Evolutionary conservation across 2,797 vertebrate genomes (phyloP).

Genomic region (Oryzias dopingdopingensis): DNA sequence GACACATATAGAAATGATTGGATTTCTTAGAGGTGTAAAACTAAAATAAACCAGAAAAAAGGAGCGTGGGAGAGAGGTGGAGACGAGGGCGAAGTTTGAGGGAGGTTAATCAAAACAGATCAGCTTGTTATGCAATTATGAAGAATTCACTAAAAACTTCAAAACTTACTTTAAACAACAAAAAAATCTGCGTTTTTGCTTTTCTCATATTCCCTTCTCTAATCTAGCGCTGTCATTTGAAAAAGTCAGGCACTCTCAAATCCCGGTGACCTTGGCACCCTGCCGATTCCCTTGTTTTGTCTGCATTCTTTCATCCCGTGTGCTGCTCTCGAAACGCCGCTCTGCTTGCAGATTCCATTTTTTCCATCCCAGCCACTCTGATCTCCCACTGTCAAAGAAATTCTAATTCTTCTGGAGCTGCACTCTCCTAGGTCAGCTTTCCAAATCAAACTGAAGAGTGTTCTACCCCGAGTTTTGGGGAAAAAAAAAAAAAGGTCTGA

Average conservation of each 20-base stretch:
- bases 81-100: slow-evolving; percentile 6
- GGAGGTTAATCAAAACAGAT: slow-evolving; percentile 15
- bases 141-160: neutral
- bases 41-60: slow-evolving; percentile 9
- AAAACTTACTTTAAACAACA: neutral
- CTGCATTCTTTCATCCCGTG: slow-evolving; percentile 54
- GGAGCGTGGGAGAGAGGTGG: slow-evolving; percentile 10
- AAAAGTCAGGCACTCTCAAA: slow-evolving; percentile 36
- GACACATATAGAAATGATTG: slow-evolving; percentile 77
- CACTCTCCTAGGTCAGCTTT: slow-evolving; percentile 31
- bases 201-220: slow-evolving; percentile 6
- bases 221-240: slow-evolving; percentile 2
- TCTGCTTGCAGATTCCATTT: slow-evolving; percentile 33
- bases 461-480: slow-evolving; percentile 17
- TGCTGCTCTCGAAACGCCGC: slow-evolving; percentile 24
- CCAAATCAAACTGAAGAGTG: slow-evolving; percentile 20
- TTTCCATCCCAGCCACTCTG: slow-evolving; percentile 38
- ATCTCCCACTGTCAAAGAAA: slow-evolving; percentile 58
- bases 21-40: slow-evolving; percentile 66
- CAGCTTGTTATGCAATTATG: slow-evolving; percentile 6
- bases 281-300: slow-evolving; percentile 63
- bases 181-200: slow-evolving; percentile 3
- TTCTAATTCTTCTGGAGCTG: slow-evolving; percentile 41
- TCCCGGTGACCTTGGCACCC: slow-evolving; percentile 59
- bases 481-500: slow-evolving; percentile 14